Evolutionary conservation across 2,888 invertebrate genomes (phyloP), one percentile per base, ranked within the genome.

Genomic region (Agrochola lota): DNA sequence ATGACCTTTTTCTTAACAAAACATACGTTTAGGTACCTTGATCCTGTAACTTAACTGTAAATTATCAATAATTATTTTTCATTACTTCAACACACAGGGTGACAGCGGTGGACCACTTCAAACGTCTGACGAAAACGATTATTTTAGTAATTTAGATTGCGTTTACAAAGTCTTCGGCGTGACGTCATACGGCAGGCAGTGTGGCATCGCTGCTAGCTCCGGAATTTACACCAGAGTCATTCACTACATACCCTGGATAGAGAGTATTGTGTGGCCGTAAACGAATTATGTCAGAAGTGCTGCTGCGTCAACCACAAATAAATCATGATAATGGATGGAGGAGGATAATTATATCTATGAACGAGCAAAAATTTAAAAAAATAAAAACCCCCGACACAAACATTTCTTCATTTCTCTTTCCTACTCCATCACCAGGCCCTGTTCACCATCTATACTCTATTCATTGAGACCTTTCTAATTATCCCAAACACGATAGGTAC

Each of bases 21-120:
- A 55, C 1, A 23, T 9, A 55, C 3, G 3, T 55, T 55, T n/a
- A n/a, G n/a, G 9, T 55, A 23, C 11, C 5, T 46, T 15, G 46
- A 46, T 5, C 46, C 23, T 11, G 55, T n/a, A 55, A 55, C 17
- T 60, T 62, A 7, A 35, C 23, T 35, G 23, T 35, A 7, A 35
- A 7, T 30, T 30, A 30, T 30, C 30, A 30, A 1, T 63, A 12
- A 5, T n/a, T 5, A n/a, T n/a, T 12, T n/a, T n/a, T 57, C 11
- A n/a, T 55, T 52, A 20, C 7, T 60, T 60, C 20, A 60, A 30
- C 12, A 12, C 23, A 23, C 63, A 70, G 81, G 81, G 81, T 17
- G 81, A 81, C 63, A 81, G 81, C 49, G 80, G 81, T 7, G 81
- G 81, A 11, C 81, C 81, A 30, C 81, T 81, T 17, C 81, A 81